Base-by-base conservation (phyloP, 2,113 vertebrate genomes). In the Progne subis region DNA sequence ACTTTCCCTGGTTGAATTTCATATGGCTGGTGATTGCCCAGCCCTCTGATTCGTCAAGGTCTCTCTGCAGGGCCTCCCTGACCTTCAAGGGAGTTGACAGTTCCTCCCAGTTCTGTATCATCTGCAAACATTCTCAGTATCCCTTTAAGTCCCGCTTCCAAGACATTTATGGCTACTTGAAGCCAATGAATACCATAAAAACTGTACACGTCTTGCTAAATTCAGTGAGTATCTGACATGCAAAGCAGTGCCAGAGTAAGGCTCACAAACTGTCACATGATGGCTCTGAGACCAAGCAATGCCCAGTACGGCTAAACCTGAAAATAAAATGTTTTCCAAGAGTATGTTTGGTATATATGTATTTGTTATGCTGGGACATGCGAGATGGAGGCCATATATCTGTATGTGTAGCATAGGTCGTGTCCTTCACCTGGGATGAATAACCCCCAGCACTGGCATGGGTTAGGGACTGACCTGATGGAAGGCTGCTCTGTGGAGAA, bases 371-470 rank as follows among this genome's bases (percentile, higher is more conserved):
- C 18, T n/a, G 65, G 25, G 34, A 53, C 0, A 0, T 0, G 7
- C 0, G 3, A 18, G 44, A 25, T 11, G 9, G 18, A 68, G 41
- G 26, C 5, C 2, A 3, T 12, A 3, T 2, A 7, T 19, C 23
- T 8, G 9, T 14, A 5, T 0, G 11, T 6, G n/a, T 8, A 37
- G 41, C 34, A 34, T 4, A 29, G 39, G 31, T 1, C 1, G 1
- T 64, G 49, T 28, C 43, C 67, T 72, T 49, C 43, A 50, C 24
- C 20, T 43, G 67, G 17, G 9, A 14, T 25, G 44, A 26, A 20
- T 21, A 57, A 63, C 9, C 20, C 29, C 14, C 16, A 56, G 29
- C 18, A 41, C 29, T 23, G 7, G 6, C 50, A 11, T 2, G 18
- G 32, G 34, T 26, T 28, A 64, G 23, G 25, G 31, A 14, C 67